Base-by-base conservation (phyloP, 2,113 vertebrate genomes). In the Pteropus alecto region DNA sequence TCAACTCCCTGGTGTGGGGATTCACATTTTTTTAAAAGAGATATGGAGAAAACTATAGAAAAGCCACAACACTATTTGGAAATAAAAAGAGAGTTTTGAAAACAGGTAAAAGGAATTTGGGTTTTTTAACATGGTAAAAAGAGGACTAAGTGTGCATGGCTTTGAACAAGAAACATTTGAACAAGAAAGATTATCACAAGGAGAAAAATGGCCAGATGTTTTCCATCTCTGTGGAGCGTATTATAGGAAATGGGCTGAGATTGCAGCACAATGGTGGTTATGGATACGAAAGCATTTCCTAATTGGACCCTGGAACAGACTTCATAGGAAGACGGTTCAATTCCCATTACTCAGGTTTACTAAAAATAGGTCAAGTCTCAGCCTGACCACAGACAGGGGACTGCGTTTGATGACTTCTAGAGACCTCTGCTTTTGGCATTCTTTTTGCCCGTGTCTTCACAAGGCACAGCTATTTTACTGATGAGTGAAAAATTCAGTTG, bases 221-320 rank as follows among this genome's bases (percentile, higher is more conserved):
- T 93, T 95, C 86, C 51, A 88, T 96, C 77, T 95, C 92, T 68
- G 35, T 2, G 43, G 77, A 90, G 90, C 58, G 96, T 92, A 97
- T 93, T 79, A 65, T 93, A 89, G 93, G 95, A 95, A 98, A 94
- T 79, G 43, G 96, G 88, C 61, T 54, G 78, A 96, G 93, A 92
- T 22, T 97, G 83, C 82, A 82, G 83, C 19, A 33, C 60, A 78
- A 84, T 93, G 93, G 93, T 73, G 90, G 90, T 74, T 93, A 83
- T 90, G 94, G 93, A 85, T 76, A 77, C 19, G 4, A 95, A 96
- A 95, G 90, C 84, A 28, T 79, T 96, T 96, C 51, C 94, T 95
- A 95, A 96, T 38, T 97, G 96, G 84, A 92, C 74, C 46, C 93
- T 96, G 91, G 93, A 92, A 93, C 41, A n/a, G 65, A 95, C 96